Conservation (phyloP, 1,140 invertebrate genomes). For the Cyphomyrmex costatus region DNA sequence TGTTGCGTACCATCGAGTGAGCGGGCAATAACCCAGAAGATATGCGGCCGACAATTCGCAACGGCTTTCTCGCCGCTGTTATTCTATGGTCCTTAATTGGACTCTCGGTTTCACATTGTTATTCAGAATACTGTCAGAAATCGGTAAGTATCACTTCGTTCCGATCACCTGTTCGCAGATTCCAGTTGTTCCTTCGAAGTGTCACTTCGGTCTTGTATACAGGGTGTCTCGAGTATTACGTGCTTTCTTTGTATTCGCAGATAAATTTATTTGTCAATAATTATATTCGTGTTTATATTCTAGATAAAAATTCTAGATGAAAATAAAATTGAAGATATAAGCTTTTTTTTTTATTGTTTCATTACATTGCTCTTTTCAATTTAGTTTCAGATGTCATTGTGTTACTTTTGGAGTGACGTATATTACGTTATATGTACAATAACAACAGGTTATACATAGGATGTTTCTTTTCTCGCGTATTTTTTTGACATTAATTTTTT, state of each 20-base stretch:
- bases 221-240: neutral
- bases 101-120: slow-evolving; percentile 71
- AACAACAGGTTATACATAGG: neutral
- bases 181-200: neutral
- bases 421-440: neutral
- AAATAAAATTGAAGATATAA: neutral
- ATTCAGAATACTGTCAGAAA: slow-evolving; percentile 79
- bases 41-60: slow-evolving; percentile 65
- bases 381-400: neutral
- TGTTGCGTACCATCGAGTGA: neutral
- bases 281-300: neutral
- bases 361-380: neutral
- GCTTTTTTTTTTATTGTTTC: neutral
- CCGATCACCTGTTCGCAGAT: neutral
- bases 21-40: slow-evolving; percentile 69
- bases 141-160: slow-evolving; percentile 68
- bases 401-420: neutral
- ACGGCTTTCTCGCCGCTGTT: slow-evolving; percentile 57
- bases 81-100: slow-evolving; percentile 54
- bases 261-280: neutral
- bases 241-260: neutral
- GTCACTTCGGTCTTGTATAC: neutral
- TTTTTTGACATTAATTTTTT: neutral
- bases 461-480: neutral
- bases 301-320: neutral